Conservation (phyloP, 2,797 vertebrate species). For the Sebastes steindachneri region DNA sequence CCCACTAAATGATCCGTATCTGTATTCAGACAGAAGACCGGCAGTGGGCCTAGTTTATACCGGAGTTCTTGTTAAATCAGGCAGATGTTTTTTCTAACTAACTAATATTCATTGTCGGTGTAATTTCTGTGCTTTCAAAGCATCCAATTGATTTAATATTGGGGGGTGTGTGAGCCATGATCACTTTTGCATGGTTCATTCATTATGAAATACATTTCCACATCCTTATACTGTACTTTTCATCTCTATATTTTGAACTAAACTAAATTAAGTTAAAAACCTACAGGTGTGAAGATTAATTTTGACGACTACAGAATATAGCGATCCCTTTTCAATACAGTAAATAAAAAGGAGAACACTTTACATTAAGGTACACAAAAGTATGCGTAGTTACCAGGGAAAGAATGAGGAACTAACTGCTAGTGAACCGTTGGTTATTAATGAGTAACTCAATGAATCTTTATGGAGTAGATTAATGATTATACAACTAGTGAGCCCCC, state of each 20-base stretch:
- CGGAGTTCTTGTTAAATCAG: neutral
- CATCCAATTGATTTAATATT: neutral
- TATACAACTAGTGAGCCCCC: too few relatives aligned
- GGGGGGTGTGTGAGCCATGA: too few relatives aligned
- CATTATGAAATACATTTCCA: neutral
- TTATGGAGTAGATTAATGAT: too few relatives aligned
- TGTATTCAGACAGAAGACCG: neutral
- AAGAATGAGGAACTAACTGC: too few relatives aligned
- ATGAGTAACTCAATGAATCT: too few relatives aligned
- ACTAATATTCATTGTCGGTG: neutral
- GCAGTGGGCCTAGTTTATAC: neutral
- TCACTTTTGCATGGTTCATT: too few relatives aligned
- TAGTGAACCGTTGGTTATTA: too few relatives aligned
- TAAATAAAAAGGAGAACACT: too few relatives aligned
- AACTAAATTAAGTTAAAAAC: neutral
- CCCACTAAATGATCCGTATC: neutral
- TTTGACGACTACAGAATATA: neutral
- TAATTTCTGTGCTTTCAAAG: neutral
- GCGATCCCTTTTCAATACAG: too few relatives aligned
- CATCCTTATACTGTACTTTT: neutral
- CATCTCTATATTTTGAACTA: neutral
- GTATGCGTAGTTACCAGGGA: too few relatives aligned
- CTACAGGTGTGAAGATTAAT: neutral
- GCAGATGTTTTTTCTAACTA: neutral
- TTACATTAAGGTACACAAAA: too few relatives aligned